Evolutionary conservation across 2,797 vertebrate species (phyloP), one percentile per base, ranked within the genome.

Genomic region (Psittacula derbiana): DNA sequence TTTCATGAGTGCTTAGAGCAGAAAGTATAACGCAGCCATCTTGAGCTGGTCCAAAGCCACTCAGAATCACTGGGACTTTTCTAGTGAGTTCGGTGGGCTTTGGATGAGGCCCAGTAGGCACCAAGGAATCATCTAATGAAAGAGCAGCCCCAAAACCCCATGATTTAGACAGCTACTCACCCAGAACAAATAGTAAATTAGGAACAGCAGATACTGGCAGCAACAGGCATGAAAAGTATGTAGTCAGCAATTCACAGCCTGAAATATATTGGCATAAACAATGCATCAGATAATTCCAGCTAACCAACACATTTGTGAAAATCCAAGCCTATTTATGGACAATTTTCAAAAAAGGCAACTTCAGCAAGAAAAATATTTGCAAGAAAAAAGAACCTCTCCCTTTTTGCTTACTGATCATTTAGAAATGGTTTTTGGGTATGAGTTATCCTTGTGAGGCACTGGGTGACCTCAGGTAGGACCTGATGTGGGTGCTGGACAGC

Each of bases 221-320:
- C 86, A 85, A 87, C 88, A 89, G 78, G 78, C 93, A 55, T 1
- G 44, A 91, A 80, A 47, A 50, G 53, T 24, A 92, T 47, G 58
- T 17, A 95, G 93, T 96, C 95, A 95, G 96, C 95, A 91, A 43
- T 72, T 92, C 87, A 75, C 61, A 79, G 87, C 47, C 92, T 83
- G 89, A 87, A 90, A 79, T 92, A 72, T 33, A 58, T 86, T 95
- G 92, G 85, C n/a, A 44, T 95, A 90, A 95, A 93, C 73, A 94
- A 83, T 71, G 43, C 74, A 76, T 50, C 88, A 80, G 52, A 89
- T 93, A 82, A 95, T 95, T 96, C 92, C 79, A 86, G 82, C 91
- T 95, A 93, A 93, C 71, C 57, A 85, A 83, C 88, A 74, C 75
- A 69, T 90, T 92, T 94, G 95, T 92, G 91, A 90, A 78, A 90